Evolutionary conservation across 2,113 vertebrate species (phyloP), one percentile per base, ranked within the genome.

Genomic region (Channa argus): DNA sequence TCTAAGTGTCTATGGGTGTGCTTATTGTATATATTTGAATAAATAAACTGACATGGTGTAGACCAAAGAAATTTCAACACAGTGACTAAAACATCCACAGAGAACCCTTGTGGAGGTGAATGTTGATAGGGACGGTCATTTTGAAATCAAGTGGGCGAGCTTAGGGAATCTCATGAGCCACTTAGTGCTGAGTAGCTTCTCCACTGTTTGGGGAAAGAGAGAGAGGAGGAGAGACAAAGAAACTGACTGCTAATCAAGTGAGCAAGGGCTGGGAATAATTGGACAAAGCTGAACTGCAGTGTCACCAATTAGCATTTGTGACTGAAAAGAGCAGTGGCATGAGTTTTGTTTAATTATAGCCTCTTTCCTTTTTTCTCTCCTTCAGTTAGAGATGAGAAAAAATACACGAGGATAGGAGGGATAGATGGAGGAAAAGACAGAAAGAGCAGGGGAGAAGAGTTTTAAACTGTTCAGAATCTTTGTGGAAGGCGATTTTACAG

Each of bases 291-390:
- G 41, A 84, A 83, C 79, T 79, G 83, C 56, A 46, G 63, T 88
- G 86, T 89, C 88, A 86, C 86, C 88, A 91, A 92, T 90, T 92
- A 92, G 87, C 83, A 87, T 80, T 9, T 51, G 66, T 79, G 63
- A 62, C 71, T 80, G 70, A 77, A 75, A 56, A 86, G 83, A 87
- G 74, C 10, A 7, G 43, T 74, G 67, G 79, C 79, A 86, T 83
- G 75, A 88, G 88, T 24, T 62, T 74, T 77, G 47, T 72, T 82
- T 89, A 84, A 91, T 85, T 87, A 84, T 13, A 43, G 51, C 70
- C 55, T 59, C 50, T 86, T 84, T 54, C 38, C 24, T 51, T 71
- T 67, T 56, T 39, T 70, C 44, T 50, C 38, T 12, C 37, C 45
- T 58, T 74, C 63, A 68, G 72, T 86, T 69, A 74, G 51, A 77